phyloP scores from a whole-genome alignment of 2,113 vertebrate species.

The Pelecanus crispus region DNA sequence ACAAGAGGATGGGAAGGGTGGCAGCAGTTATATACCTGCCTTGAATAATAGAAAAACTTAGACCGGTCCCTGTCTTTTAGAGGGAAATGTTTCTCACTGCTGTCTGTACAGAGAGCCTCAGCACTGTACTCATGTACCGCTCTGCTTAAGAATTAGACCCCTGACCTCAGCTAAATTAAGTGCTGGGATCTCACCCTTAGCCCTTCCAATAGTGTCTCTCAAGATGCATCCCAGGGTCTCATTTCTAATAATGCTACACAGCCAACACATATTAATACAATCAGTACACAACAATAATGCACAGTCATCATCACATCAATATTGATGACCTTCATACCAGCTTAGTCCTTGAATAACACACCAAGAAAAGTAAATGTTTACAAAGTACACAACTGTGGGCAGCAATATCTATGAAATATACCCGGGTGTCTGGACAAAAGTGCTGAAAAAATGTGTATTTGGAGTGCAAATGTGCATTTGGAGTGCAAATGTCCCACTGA shows the following conservation, averaged over 20 bases:
- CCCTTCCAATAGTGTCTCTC: background rate
- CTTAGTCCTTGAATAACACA: background rate
- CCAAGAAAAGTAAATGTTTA: background rate
- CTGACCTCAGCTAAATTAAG: background rate
- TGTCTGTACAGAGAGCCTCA: background rate
- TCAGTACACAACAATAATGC: background rate
- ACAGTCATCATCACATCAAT: background rate
- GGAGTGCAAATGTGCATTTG: background rate
- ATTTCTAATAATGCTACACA: background rate
- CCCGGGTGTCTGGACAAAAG: background rate
- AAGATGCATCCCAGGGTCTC: background rate
- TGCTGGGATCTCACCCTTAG: background rate
- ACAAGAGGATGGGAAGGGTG: background rate
- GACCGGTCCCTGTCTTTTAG: background rate
- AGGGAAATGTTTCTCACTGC: background rate
- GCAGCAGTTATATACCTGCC: background rate
- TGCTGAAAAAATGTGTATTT: background rate
- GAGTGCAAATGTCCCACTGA: background rate
- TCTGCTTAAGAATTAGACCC: background rate
- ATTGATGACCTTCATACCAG: background rate
- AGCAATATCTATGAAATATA: background rate
- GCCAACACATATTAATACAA: background rate
- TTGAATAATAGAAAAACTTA: background rate
- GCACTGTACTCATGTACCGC: rapidly evolving
- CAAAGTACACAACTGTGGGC: background rate